Percentiles rank a stretch among this genome's conserved stretches.
Conservation (phyloP, 1,140 invertebrate genomes). For the Monomorium pharaonis region DNA sequence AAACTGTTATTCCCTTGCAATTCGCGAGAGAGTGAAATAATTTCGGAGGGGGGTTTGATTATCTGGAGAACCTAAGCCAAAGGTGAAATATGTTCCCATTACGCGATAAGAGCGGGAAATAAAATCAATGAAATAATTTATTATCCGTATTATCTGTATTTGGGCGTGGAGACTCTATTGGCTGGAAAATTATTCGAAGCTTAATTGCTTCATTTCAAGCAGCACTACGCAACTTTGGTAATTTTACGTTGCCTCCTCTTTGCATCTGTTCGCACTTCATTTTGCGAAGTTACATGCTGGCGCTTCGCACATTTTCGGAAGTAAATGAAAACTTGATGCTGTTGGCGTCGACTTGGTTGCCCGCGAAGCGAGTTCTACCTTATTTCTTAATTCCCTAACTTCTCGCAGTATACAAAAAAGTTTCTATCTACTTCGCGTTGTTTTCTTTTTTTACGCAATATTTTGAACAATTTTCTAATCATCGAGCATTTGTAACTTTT, state of each 20-base stretch:
- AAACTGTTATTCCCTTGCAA: conserved; percentile 20
- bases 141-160: neutral
- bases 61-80: neutral
- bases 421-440: neutral
- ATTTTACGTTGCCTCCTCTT: conserved; percentile 33
- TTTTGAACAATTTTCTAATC: neutral
- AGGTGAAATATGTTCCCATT: neutral
- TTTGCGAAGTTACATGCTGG: conserved; percentile 13
- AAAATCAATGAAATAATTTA: conserved; percentile 14
- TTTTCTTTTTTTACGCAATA: neutral
- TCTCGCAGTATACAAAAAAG: neutral
- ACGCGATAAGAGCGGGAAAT: neutral
- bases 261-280: conserved; percentile 42
- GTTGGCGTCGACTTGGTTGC: neutral
- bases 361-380: neutral
- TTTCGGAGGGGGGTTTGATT: neutral
- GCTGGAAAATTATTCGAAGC: conserved; percentile 48
- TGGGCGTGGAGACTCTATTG: conserved; percentile 10
- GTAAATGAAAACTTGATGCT: conserved; percentile 32
- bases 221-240: conserved; percentile 18
- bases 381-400: conserved; percentile 7
- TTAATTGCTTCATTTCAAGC: conserved; percentile 42
- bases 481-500: neutral
- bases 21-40: neutral
- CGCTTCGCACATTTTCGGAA: conserved; percentile 19